A percentile compares a stretch with the other conserved stretches of the same genome.
Evolutionary conservation across 2,797 vertebrate genomes (phyloP).

Genomic region (Schizothorax lantsangensis): DNA sequence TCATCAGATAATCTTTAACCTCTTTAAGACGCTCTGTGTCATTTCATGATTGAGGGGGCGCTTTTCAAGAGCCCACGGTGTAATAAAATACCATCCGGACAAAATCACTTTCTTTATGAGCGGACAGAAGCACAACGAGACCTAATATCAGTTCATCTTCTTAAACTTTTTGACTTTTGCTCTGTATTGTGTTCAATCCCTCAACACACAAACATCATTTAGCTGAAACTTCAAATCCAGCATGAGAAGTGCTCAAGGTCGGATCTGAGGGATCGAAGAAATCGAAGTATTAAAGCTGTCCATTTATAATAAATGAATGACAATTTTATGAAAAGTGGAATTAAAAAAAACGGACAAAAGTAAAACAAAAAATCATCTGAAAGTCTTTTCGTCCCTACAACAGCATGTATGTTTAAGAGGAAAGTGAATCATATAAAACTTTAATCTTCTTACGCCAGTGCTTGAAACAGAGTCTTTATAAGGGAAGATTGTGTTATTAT

Average conservation of each 20-base stretch:
- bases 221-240: conserved; percentile 51
- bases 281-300: not conserved
- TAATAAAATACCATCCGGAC: not conserved
- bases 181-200: conserved; percentile 31
- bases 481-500: conserved; percentile 29
- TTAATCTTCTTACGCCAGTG: conserved; percentile 60
- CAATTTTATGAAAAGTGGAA: not conserved
- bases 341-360: not conserved
- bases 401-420: conserved; percentile 58
- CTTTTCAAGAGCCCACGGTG: conserved; percentile 26
- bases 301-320: conserved; percentile 11
- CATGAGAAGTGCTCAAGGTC: conserved; percentile 65
- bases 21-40: conserved; percentile 72
- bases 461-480: conserved; percentile 37
- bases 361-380: conserved; percentile 29
- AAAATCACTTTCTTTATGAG: conserved; percentile 54
- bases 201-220: conserved; percentile 27
- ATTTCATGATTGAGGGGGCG: conserved; percentile 74
- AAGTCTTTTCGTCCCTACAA: conserved; percentile 44
- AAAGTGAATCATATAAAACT: conserved; percentile 56
- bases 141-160: conserved; percentile 50
- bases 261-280: conserved; percentile 62
- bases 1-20: conserved; percentile 67
- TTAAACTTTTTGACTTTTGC: conserved; percentile 50
- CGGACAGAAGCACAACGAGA: conserved; percentile 25